phyloP scores from a whole-genome alignment of 1,140 invertebrate genomes.

The Sitobion miscanthi region DNA sequence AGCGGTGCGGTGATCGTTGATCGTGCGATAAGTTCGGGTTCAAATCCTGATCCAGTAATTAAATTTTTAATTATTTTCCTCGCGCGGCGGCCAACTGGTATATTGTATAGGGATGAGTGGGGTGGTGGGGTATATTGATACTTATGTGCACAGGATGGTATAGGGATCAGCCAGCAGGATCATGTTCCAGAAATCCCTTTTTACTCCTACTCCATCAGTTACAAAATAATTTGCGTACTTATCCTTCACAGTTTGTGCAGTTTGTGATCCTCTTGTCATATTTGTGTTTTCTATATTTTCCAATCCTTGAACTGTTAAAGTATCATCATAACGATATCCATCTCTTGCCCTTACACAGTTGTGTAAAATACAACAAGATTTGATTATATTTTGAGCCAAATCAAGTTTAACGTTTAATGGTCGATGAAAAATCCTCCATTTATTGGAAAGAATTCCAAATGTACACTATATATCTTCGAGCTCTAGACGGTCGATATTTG shows the following conservation, averaged over 20 bases:
- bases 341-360: constrained; percentile 57
- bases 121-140: too few species aligned
- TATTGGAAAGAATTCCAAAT: constrained; percentile 4
- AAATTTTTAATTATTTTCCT: too few species aligned
- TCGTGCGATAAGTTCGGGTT: too few species aligned
- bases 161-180: too few species aligned
- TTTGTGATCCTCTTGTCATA: constrained; percentile 19
- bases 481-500: constrained; percentile 62
- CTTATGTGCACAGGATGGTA: too few species aligned
- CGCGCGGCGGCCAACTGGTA: too few species aligned
- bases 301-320: constrained; percentile 58
- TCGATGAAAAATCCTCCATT: constrained; percentile 58
- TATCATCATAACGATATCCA: constrained; percentile 58
- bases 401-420: constrained; percentile 59
- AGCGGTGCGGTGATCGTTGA: too few species aligned
- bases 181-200: too few species aligned
- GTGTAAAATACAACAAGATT: constrained; percentile 57
- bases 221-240: constrained; percentile 6
- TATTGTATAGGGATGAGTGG: too few species aligned
- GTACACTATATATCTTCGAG: not conserved
- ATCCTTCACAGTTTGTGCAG: constrained; percentile 10
- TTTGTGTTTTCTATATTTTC: constrained; percentile 50
- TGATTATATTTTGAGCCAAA: constrained; percentile 58
- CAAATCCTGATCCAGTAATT: too few species aligned
- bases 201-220: too few species aligned